phyloP scores from a whole-genome alignment of 2,113 vertebrate species.

The Athene cunicularia region DNA sequence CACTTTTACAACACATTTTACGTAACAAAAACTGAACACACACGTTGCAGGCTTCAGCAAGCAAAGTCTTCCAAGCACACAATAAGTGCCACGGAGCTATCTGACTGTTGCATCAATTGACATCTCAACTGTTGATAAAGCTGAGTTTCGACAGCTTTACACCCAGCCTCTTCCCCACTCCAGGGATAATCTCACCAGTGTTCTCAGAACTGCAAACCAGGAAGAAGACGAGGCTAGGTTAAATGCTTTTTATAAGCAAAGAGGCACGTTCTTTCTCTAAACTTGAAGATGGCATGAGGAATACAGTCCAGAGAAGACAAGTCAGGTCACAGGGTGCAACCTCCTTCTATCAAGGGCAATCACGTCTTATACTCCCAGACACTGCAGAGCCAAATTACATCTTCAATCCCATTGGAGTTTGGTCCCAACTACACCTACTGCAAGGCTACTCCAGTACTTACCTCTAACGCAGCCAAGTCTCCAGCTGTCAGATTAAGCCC shows the following conservation, averaged over 20 bases:
- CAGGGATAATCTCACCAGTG: background rate
- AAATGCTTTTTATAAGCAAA: background rate
- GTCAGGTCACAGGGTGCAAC: background rate
- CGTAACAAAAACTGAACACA: fast-evolving
- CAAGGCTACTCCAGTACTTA: background rate
- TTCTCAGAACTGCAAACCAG: background rate
- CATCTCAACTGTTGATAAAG: background rate
- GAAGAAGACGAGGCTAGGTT: background rate
- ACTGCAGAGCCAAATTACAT: background rate
- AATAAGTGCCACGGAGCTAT: background rate
- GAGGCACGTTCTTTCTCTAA: background rate
- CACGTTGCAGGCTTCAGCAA: background rate
- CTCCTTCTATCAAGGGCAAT: background rate
- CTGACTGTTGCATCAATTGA: background rate
- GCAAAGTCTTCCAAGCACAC: background rate
- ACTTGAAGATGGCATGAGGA: background rate
- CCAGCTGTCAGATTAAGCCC: background rate
- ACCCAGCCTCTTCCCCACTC: background rate
- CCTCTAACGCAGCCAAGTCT: background rate
- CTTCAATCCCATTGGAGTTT: background rate
- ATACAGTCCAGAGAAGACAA: background rate
- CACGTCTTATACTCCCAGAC: background rate
- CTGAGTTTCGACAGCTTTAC: background rate
- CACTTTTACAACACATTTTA: background rate
- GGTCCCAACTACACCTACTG: background rate